Evolutionary conservation across 2,888 invertebrate species (phyloP).

Genomic region (Lithosia quadra): DNA sequence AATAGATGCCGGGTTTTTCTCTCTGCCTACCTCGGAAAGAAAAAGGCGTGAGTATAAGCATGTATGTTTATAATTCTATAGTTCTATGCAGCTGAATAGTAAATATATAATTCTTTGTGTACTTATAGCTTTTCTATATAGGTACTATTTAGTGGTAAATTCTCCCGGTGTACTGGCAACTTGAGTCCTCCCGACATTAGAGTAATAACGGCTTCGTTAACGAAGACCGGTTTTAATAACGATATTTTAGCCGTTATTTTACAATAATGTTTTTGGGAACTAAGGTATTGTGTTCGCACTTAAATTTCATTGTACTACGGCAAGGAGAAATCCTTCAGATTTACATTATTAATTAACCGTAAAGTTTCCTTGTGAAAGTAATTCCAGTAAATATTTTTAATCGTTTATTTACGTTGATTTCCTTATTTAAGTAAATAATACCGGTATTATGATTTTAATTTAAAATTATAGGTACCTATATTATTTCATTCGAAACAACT

Average conservation of each 20-base stretch:
- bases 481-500: not conserved
- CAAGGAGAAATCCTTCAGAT: constrained; percentile 28
- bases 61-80: too few relatives aligned
- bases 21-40: too few relatives aligned
- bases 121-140: too few relatives aligned
- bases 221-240: constrained; percentile 46
- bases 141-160: too few relatives aligned
- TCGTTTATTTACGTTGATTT: constrained; percentile 16
- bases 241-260: constrained; percentile 49
- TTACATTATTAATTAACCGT: constrained; percentile 31
- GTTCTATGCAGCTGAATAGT: too few relatives aligned
- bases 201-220: constrained; percentile 43
- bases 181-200: constrained; percentile 32
- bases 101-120: too few relatives aligned
- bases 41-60: too few relatives aligned
- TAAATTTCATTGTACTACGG: constrained; percentile 38
- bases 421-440: constrained; percentile 7
- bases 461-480: not conserved
- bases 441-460: not conserved
- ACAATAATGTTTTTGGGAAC: constrained; percentile 39
- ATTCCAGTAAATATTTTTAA: constrained; percentile 17
- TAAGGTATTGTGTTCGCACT: constrained; percentile 41
- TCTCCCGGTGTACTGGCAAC: not conserved
- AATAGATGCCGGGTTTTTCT: too few relatives aligned
- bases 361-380: constrained; percentile 9